These are phyloP conservation scores for Poecilus cupreus DNA, from an alignment of 2,888 invertebrate species.

Conservation along the genomic window DNA sequence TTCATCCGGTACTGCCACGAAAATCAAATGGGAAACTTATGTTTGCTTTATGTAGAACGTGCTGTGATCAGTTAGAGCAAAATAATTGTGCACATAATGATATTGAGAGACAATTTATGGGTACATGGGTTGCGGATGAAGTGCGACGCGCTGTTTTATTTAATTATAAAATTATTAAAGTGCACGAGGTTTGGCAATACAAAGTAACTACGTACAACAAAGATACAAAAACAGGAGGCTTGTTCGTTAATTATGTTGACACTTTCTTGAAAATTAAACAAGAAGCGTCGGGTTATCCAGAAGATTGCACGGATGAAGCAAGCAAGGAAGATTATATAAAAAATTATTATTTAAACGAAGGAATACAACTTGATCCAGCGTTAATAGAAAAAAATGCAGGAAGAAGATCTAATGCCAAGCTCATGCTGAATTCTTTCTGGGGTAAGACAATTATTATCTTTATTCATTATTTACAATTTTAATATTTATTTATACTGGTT, in stretches of 20 bases:
- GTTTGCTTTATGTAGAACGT: no score
- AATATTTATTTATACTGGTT: no score
- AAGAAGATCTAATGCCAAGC: conserved; percentile 56
- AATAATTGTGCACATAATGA: conserved; percentile 66
- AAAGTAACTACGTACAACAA: conserved; percentile 62
- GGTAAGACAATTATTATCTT: conserved; percentile 52
- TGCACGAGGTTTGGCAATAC: conserved; percentile 68
- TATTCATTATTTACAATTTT: background rate
- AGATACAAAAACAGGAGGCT: no score
- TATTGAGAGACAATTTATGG: conserved; percentile 61
- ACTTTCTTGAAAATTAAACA: no score
- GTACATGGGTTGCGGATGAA: conserved; percentile 68
- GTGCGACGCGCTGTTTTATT: conserved; percentile 65
- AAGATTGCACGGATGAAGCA: conserved; percentile 61
- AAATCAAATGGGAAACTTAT: background rate
- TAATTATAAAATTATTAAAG: conserved; percentile 67
- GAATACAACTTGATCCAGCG: conserved; percentile 57
- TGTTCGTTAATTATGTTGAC: no score
- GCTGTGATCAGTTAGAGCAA: conserved; percentile 64
- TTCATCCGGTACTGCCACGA: conserved; percentile 16
- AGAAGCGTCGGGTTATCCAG: conserved; percentile 65
- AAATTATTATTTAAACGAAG: conserved; percentile 59
- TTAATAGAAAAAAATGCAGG: conserved; percentile 61
- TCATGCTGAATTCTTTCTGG: conserved; percentile 64
- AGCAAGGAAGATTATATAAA: conserved; percentile 57